These are phyloP conservation scores for Caenorhabditis zanzibari DNA, from an alignment of 2,888 invertebrate species.

Conservation along the genomic window DNA sequence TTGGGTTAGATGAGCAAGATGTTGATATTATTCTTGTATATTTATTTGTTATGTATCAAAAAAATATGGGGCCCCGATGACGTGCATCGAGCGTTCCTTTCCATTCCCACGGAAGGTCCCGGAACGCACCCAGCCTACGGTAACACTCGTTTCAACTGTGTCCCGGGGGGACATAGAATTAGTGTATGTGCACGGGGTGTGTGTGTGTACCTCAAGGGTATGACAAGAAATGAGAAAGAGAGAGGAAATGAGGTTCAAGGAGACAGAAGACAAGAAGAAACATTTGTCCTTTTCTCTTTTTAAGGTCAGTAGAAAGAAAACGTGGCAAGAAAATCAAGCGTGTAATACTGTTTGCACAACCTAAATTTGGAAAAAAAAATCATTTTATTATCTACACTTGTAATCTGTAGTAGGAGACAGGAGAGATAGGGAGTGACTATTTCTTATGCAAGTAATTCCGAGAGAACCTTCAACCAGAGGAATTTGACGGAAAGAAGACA, in stretches of 20 bases:
- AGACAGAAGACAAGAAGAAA: not conserved
- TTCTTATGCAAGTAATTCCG: constrained; percentile 7
- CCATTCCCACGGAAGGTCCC: constrained; percentile 22
- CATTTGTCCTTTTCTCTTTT: not conserved
- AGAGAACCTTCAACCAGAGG: constrained; percentile 20
- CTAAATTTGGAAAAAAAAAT: not conserved
- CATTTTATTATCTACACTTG: constrained; percentile 6
- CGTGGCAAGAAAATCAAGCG: too few species aligned
- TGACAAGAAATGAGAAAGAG: constrained; percentile 7
- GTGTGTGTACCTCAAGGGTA: not conserved
- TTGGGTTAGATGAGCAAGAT: constrained; percentile 31
- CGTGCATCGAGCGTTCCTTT: constrained; percentile 1
- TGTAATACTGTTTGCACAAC: too few species aligned
- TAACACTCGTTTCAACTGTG: constrained; percentile 53
- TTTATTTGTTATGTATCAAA: constrained; percentile 7
- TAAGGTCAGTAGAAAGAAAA: not conserved
- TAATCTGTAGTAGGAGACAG: not conserved
- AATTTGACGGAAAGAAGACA: constrained; percentile 2
- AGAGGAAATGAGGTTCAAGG: not conserved
- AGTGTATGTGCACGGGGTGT: not conserved
- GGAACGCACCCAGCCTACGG: constrained; percentile 36
- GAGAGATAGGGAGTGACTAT: not conserved
- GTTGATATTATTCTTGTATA: not conserved
- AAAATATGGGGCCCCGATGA: not conserved
- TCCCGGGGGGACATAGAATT: not conserved